These are phyloP conservation scores for Pardosa pseudoannulata DNA, from an alignment of 2,888 invertebrate genomes.

Conservation along the genomic window DNA sequence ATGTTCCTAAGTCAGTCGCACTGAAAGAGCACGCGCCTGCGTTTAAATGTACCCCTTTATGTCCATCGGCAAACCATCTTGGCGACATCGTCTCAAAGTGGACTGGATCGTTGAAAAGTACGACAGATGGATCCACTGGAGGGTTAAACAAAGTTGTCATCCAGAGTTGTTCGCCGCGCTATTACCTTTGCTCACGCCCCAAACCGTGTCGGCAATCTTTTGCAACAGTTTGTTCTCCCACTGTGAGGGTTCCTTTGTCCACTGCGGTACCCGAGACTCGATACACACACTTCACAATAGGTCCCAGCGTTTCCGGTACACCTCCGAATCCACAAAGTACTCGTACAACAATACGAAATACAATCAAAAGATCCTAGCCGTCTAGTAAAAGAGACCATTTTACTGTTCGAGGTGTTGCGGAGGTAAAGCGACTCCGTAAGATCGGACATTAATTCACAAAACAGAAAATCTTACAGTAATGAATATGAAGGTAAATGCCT, in stretches of 20 bases:
- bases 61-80: not conserved
- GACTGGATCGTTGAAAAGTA: conserved; percentile 6
- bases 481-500: too few species aligned
- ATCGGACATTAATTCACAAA: too few species aligned
- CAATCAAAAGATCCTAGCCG: conserved; percentile 22
- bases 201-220: conserved; percentile 49
- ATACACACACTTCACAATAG: conserved; percentile 48
- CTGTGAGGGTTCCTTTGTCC: conserved; percentile 47
- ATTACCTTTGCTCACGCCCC: conserved; percentile 39
- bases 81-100: not conserved
- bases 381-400: conserved; percentile 21
- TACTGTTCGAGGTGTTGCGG: not conserved
- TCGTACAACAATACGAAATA: conserved; percentile 23
- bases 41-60: not conserved
- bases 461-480: too few species aligned
- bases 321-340: conserved; percentile 52
- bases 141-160: conserved; percentile 61
- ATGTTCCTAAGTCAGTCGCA: not conserved
- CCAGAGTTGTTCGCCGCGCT: conserved; percentile 13
- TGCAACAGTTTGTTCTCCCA: conserved; percentile 53
- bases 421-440: not conserved
- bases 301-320: conserved; percentile 57
- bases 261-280: conserved; percentile 30
- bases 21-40: not conserved
- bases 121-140: conserved; percentile 47